Evolutionary conservation across 2,113 vertebrate genomes (phyloP).

Genomic region (Menidia beryllina): DNA sequence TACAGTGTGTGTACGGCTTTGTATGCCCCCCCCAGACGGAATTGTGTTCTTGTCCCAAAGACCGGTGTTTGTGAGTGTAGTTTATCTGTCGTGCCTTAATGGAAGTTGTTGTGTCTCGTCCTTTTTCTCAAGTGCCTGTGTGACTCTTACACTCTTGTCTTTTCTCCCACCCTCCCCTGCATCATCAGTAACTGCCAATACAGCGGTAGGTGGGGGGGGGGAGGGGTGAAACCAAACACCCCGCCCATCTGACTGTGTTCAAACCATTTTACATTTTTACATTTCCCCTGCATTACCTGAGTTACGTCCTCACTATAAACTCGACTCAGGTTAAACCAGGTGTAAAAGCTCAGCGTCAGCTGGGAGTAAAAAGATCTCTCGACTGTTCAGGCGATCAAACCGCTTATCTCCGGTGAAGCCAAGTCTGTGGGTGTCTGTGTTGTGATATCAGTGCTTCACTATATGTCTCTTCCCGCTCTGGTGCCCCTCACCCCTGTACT

Average conservation of each 20-base stretch:
- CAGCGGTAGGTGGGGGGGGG: too few relatives aligned
- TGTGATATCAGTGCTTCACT: conserved; percentile 26
- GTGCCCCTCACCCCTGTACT: background rate
- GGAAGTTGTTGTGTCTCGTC: conserved; percentile 49
- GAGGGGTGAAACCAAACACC: background rate
- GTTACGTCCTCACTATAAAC: conserved; percentile 4
- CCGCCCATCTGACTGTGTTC: background rate
- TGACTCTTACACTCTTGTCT: conserved; percentile 36
- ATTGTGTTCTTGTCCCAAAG: conserved; percentile 45
- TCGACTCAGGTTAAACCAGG: conserved; percentile 32
- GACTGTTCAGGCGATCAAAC: conserved; percentile 38
- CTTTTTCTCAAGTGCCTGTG: conserved; percentile 77
- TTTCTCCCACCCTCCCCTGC: background rate
- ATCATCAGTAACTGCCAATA: background rate
- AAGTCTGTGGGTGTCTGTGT: conserved; percentile 23
- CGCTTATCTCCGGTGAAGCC: conserved; percentile 27
- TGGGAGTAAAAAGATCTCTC: conserved; percentile 14
- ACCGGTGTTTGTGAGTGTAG: conserved; percentile 39
- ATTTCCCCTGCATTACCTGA: conserved; percentile 19
- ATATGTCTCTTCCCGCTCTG: background rate
- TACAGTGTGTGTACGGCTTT: conserved; percentile 11
- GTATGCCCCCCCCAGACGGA: conserved; percentile 5
- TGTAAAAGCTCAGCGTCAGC: conserved; percentile 8
- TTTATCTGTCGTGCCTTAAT: conserved; percentile 75
- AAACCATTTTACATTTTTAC: background rate